A percentile compares a stretch with the other conserved stretches of the same genome.
Conservation (phyloP, 2,797 vertebrate species). For the Tokudaia muenninki region DNA sequence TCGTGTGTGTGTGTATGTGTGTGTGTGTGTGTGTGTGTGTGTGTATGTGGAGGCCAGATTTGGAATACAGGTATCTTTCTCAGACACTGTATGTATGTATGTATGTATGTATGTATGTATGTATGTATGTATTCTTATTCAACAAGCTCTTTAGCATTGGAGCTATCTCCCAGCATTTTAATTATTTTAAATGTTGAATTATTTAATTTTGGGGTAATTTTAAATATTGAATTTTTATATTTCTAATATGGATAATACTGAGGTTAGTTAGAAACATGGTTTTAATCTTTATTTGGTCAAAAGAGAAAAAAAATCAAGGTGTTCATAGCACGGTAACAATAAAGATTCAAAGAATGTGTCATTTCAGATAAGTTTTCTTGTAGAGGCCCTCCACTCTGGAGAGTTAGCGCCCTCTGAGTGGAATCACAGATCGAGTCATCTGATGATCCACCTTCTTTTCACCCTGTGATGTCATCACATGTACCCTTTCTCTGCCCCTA, state of each 20-base stretch:
- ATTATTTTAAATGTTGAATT: neutral
- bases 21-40: neutral
- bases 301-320: neutral
- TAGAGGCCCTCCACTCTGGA: neutral
- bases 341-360: neutral
- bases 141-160: neutral
- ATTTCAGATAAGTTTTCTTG: neutral
- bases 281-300: slow-evolving; percentile 16
- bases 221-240: neutral
- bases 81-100: neutral
- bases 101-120: neutral
- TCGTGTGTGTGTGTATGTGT: neutral
- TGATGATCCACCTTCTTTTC: neutral
- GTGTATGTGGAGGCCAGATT: neutral
- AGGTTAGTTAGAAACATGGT: neutral
- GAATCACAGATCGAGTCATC: neutral
- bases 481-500: neutral
- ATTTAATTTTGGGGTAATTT: neutral
- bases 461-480: neutral
- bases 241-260: neutral
- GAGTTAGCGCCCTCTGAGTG: neutral
- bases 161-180: neutral
- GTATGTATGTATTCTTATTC: neutral
- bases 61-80: too few species aligned
- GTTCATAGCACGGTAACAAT: neutral